Evolutionary conservation across 2,797 vertebrate genomes (phyloP).

Genomic region (Semotilus atromaculatus): DNA sequence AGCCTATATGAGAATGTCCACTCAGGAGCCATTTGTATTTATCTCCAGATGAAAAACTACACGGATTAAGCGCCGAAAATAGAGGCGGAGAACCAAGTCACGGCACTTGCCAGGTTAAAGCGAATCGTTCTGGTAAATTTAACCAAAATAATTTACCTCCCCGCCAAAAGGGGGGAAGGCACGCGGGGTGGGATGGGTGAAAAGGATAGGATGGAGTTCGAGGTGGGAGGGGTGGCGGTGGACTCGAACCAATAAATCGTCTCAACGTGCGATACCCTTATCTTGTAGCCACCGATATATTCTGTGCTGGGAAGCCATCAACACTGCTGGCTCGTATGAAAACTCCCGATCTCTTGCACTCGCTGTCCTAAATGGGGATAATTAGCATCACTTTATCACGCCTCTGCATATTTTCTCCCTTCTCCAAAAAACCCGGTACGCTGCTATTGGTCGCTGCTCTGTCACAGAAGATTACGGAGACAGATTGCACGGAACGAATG

Average conservation of each 20-base stretch:
- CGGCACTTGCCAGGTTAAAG: constrained; percentile 85
- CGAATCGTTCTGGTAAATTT: constrained; percentile 85
- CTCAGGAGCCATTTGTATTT: constrained; percentile 52
- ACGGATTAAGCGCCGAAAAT: constrained; percentile 79
- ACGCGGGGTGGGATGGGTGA: constrained; percentile 54
- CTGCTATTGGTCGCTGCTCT: constrained; percentile 95
- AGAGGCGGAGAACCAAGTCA: constrained; percentile 80
- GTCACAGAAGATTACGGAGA: constrained; percentile 98
- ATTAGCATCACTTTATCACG: constrained; percentile 99
- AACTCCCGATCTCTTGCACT: constrained; percentile 90
- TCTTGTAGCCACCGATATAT: constrained; percentile 88
- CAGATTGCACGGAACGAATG: constrained; percentile 99
- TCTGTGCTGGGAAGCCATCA: constrained; percentile 81
- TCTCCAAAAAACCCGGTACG: constrained; percentile 90
- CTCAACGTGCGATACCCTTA: constrained; percentile 85
- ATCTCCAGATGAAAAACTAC: constrained; percentile 56
- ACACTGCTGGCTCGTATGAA: constrained; percentile 81
- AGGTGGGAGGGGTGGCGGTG: constrained; percentile 84
- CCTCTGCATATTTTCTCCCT: constrained; percentile 93
- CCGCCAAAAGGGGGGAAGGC: constrained; percentile 79
- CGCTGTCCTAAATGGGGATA: constrained; percentile 97
- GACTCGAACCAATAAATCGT: constrained; percentile 88
- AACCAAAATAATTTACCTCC: constrained; percentile 85
- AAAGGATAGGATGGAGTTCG: constrained; percentile 51
- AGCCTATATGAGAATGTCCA: constrained; percentile 44